These are phyloP conservation scores for Gambusia yucatana DNA, from an alignment of 2,797 vertebrate genomes.

Conservation along the genomic window DNA sequence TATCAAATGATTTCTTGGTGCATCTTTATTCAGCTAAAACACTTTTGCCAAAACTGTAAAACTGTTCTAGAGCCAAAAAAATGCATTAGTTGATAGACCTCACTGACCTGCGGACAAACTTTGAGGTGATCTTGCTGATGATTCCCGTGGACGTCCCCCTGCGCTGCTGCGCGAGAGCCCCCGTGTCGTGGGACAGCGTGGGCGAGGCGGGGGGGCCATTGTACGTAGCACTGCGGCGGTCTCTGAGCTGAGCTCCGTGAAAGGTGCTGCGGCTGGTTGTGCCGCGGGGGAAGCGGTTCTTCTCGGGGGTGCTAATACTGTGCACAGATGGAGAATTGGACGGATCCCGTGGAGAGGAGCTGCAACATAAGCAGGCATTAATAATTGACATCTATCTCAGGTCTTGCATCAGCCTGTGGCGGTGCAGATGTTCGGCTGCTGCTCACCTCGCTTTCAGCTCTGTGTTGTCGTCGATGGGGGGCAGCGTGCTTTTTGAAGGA, in stretches of 20 bases:
- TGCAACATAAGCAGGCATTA: constrained; percentile 28
- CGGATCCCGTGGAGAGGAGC: constrained; percentile 87
- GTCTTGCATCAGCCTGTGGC: background rate
- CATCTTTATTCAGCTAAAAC: background rate
- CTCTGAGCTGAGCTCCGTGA: constrained; percentile 95
- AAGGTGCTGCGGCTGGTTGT: constrained; percentile 98
- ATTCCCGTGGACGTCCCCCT: constrained; percentile 95
- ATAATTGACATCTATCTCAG: background rate
- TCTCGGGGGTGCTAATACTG: constrained; percentile 97
- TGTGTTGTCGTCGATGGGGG: constrained; percentile 94
- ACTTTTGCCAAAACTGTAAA: background rate
- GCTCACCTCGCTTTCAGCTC: constrained; percentile 92
- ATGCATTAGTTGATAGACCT: background rate
- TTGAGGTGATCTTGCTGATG: constrained; percentile 98
- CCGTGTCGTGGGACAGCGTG: constrained; percentile 89
- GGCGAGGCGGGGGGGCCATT: constrained; percentile 97
- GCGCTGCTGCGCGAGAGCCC: constrained; percentile 89
- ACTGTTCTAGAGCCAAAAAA: background rate
- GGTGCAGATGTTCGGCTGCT: background rate
- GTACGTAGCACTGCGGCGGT: constrained; percentile 94
- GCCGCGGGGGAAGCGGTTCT: constrained; percentile 95
- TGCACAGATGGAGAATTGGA: constrained; percentile 95
- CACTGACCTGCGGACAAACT: constrained; percentile 96
- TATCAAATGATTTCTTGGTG: background rate
- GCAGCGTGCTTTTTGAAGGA: constrained; percentile 93